phyloP scores from a whole-genome alignment of 2,113 vertebrate genomes.

The Festucalex cinctus region DNA sequence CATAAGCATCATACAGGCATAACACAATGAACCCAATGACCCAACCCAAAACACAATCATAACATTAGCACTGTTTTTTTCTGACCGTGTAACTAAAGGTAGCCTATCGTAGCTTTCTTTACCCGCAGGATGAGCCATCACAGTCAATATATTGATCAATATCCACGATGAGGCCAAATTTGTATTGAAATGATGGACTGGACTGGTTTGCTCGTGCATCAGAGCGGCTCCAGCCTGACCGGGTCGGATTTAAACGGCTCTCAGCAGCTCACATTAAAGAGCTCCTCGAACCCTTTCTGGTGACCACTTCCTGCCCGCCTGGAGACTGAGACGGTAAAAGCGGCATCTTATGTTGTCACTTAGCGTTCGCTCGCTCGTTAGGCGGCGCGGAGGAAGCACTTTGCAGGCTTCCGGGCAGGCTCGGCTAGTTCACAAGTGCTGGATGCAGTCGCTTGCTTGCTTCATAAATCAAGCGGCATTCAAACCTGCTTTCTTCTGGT shows the following conservation, averaged over 20 bases:
- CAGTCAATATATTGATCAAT: neutral
- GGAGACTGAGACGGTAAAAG: slow-evolving; percentile 11
- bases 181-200: neutral
- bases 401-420: slow-evolving; percentile 44
- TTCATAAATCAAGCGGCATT: neutral
- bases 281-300: neutral
- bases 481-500: neutral
- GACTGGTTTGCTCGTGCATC: neutral
- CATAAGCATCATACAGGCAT: too few species aligned
- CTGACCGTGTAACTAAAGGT: too few species aligned
- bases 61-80: too few species aligned
- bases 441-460: neutral
- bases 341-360: slow-evolving; percentile 37
- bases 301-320: slow-evolving; percentile 35
- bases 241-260: neutral
- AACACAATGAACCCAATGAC: too few species aligned
- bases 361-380: slow-evolving; percentile 28
- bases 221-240: slow-evolving; percentile 26
- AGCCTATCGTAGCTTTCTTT: too few species aligned
- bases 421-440: slow-evolving; percentile 20
- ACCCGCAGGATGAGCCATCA: too few species aligned
- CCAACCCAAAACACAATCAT: too few species aligned
- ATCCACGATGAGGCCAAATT: neutral
- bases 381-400: slow-evolving; percentile 38
- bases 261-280: neutral